phyloP scores from a whole-genome alignment of 2,113 vertebrate genomes.

The Chloroceryle aenea region DNA sequence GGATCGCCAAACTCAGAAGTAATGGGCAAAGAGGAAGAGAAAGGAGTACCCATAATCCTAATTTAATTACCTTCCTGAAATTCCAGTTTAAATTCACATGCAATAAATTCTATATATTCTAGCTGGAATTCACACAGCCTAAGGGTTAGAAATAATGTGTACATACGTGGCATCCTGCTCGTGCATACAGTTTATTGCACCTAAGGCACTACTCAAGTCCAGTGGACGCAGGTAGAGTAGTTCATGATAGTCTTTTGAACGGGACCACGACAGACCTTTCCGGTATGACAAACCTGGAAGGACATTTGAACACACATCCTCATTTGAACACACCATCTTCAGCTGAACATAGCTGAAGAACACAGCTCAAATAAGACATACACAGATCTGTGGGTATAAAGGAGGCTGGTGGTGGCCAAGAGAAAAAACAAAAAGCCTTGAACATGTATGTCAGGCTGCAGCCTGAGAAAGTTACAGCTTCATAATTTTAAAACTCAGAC shows the following conservation, averaged over 20 bases:
- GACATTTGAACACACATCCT: neutral
- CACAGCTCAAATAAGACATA: neutral
- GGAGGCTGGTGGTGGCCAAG: neutral
- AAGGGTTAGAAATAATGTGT: neutral
- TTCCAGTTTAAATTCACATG: neutral
- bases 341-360: neutral
- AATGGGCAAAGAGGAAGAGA: neutral
- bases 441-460: neutral
- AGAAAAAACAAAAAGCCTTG: neutral
- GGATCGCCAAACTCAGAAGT: neutral
- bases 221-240: slow-evolving; percentile 85
- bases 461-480: neutral
- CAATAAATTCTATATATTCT: neutral
- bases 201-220: slow-evolving; percentile 82
- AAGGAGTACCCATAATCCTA: neutral
- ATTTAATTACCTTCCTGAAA: neutral
- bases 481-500: neutral
- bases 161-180: slow-evolving; percentile 80
- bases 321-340: neutral
- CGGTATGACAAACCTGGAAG: slow-evolving; percentile 92
- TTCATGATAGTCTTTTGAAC: slow-evolving; percentile 76
- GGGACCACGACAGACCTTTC: slow-evolving; percentile 89
- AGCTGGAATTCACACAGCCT: neutral
- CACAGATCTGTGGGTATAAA: neutral
- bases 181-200: slow-evolving; percentile 56